Evolutionary conservation across 2,113 vertebrate genomes (phyloP).

Genomic region (Eurypyga helias): DNA sequence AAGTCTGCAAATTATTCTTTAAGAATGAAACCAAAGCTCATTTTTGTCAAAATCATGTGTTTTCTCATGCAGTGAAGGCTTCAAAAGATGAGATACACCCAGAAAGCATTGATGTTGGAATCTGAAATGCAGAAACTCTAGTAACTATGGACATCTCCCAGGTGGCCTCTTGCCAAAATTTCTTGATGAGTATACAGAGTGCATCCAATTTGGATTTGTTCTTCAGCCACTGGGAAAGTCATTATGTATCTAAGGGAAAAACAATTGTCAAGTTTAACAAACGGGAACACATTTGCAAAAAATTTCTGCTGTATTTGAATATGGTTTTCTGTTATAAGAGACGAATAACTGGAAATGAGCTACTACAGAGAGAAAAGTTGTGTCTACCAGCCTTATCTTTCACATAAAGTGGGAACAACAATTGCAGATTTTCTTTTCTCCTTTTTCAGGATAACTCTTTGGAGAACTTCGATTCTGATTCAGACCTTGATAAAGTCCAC

Average conservation of each 20-base stretch:
- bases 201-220: conserved; percentile 60
- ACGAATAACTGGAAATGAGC: conserved; percentile 1
- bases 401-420: neutral
- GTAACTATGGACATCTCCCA: conserved; percentile 47
- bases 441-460: neutral
- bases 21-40: neutral
- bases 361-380: neutral
- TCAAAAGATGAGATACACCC: neutral
- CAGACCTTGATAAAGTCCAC: neutral
- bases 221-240: conserved; percentile 44
- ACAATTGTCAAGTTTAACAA: conserved; percentile 47
- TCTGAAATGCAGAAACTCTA: conserved; percentile 8
- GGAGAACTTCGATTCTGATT: neutral
- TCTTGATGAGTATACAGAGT: conserved; percentile 41
- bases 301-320: neutral
- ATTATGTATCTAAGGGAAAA: conserved; percentile 54
- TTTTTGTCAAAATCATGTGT: neutral
- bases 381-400: neutral
- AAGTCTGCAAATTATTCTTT: conserved; percentile 1
- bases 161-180: conserved; percentile 51
- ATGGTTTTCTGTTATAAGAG: conserved; percentile 24
- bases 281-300: conserved; percentile 18
- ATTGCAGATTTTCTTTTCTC: neutral
- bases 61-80: neutral
- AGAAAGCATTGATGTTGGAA: conserved; percentile 33